phyloP scores from a whole-genome alignment of 2,888 invertebrate species.

The Deroplatys truncata region DNA sequence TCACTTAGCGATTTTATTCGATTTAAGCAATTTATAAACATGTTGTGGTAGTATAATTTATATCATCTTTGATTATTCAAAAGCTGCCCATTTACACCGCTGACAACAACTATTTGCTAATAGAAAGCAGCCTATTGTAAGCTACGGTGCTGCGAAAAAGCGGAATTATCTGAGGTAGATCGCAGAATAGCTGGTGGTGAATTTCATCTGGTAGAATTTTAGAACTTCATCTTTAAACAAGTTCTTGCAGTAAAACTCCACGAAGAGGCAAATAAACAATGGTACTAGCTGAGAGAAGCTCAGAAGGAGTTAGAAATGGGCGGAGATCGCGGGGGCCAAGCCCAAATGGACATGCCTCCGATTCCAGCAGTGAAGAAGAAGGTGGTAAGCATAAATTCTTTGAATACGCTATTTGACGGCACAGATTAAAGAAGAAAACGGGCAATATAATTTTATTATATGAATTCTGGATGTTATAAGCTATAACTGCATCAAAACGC shows the following conservation, averaged over 20 bases:
- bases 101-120: background rate
- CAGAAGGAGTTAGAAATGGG: slow-evolving; percentile 77
- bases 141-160: slow-evolving; percentile 4
- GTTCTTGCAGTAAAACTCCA: background rate
- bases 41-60: too few relatives aligned
- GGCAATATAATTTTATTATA: too few relatives aligned
- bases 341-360: slow-evolving; percentile 80
- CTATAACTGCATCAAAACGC: too few relatives aligned
- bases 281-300: slow-evolving; percentile 87
- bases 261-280: slow-evolving; percentile 47
- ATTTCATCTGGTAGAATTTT: background rate
- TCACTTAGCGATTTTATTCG: too few relatives aligned
- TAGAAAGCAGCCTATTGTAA: background rate
- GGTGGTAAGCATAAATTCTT: slow-evolving; percentile 44
- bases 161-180: background rate
- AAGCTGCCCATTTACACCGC: too few relatives aligned
- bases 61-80: too few relatives aligned
- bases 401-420: background rate
- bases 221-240: background rate
- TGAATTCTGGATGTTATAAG: too few relatives aligned
- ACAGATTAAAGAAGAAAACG: background rate
- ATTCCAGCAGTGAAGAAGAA: slow-evolving; percentile 82
- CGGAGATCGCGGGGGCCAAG: slow-evolving; percentile 87
- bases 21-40: too few relatives aligned
- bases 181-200: background rate